phyloP scores from a whole-genome alignment of 1,140 invertebrate species.

The Trypoxylus dichotomus region DNA sequence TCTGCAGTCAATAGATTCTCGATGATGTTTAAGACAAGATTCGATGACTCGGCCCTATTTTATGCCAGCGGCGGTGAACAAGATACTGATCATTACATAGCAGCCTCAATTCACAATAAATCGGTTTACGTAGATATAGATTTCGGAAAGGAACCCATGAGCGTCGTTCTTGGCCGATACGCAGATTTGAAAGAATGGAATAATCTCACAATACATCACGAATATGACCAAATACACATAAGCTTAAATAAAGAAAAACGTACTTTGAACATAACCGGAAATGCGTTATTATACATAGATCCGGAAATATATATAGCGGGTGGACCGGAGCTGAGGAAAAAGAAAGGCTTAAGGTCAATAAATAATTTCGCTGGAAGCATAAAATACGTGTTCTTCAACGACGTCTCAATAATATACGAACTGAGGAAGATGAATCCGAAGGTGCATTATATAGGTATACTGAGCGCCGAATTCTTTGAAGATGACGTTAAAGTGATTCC shows the following conservation, averaged over 20 bases:
- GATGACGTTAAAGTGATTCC: conserved; percentile 84
- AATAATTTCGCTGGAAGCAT: conserved; percentile 80
- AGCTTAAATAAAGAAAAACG: conserved; percentile 73
- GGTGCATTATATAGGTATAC: conserved; percentile 68
- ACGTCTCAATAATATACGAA: conserved; percentile 87
- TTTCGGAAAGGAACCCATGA: conserved; percentile 76
- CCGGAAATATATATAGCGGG: conserved; percentile 90
- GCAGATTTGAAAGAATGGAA: conserved; percentile 81
- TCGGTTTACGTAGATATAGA: conserved; percentile 80
- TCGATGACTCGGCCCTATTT: conserved; percentile 84
- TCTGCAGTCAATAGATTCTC: conserved; percentile 84
- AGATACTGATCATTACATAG: conserved; percentile 76
- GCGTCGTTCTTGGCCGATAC: conserved; percentile 63
- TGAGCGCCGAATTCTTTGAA: conserved; percentile 81
- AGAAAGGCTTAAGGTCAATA: conserved; percentile 70
- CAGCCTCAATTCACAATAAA: conserved; percentile 76
- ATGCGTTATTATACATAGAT: conserved; percentile 84
- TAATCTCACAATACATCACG: conserved; percentile 84
- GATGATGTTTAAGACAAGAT: conserved; percentile 84
- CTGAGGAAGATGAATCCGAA: conserved; percentile 79
- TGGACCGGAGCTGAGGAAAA: conserved; percentile 72
- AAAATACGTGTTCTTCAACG: conserved; percentile 91
- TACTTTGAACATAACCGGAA: conserved; percentile 69
- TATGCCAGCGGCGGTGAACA: conserved; percentile 86
- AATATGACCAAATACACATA: conserved; percentile 70